A percentile compares a stretch with the other conserved stretches of the same genome.
Evolutionary conservation across 2,113 vertebrate genomes (phyloP).

Genomic region (Neolamprologus cancellatus): DNA sequence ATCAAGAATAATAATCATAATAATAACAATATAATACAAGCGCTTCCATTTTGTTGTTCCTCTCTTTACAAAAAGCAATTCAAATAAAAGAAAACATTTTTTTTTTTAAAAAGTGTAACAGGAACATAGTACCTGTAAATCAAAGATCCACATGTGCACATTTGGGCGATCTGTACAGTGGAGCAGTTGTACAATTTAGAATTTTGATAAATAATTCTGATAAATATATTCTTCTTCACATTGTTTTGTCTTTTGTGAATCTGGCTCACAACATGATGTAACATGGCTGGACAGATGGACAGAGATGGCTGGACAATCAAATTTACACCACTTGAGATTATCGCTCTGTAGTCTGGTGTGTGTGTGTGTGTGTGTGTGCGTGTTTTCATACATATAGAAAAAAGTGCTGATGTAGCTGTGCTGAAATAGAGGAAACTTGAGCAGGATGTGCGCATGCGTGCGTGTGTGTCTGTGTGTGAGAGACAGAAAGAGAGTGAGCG

Average conservation of each 20-base stretch:
- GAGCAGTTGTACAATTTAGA: constrained; percentile 72
- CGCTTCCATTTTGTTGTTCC: constrained; percentile 60
- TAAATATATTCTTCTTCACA: constrained; percentile 73
- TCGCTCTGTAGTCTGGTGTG: background rate
- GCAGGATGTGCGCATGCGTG: background rate
- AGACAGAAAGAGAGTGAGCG: background rate
- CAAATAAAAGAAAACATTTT: constrained; percentile 45
- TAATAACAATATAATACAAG: constrained; percentile 66
- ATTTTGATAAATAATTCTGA: constrained; percentile 69
- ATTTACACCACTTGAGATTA: constrained; percentile 48
- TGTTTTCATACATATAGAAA: background rate
- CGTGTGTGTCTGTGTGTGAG: background rate
- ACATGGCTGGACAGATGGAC: constrained; percentile 60
- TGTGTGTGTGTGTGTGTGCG: background rate
- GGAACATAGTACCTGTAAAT: constrained; percentile 68
- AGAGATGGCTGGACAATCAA: constrained; percentile 48
- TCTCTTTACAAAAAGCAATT: constrained; percentile 71
- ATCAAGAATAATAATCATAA: constrained; percentile 38
- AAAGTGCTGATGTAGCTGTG: constrained; percentile 27
- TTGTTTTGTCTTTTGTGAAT: constrained; percentile 65
- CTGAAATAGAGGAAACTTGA: constrained; percentile 35
- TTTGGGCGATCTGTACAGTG: constrained; percentile 75
- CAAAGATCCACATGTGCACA: constrained; percentile 71
- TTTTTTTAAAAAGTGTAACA: constrained; percentile 58
- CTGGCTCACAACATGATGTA: constrained; percentile 61